Evolutionary conservation across 2,113 vertebrate genomes (phyloP).

Genomic region (Myrmophylax atrothorax): DNA sequence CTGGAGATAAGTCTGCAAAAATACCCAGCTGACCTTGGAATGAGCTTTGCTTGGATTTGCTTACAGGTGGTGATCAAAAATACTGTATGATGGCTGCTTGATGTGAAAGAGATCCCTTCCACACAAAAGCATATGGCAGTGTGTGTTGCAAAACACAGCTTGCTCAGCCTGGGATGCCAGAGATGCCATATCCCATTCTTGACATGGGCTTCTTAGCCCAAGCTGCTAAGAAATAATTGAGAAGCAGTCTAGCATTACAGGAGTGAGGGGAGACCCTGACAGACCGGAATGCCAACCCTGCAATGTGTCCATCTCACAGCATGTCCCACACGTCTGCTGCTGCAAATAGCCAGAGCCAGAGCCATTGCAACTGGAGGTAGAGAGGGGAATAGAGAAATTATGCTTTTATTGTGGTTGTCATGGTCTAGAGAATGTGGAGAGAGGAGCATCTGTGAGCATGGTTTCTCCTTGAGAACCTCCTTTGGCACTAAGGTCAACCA

Average conservation of each 20-base stretch:
- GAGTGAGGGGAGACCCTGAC: not conserved
- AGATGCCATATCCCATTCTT: constrained; percentile 7
- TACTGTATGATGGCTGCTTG: not conserved
- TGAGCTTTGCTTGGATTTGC: constrained; percentile 42
- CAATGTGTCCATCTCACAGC: not conserved
- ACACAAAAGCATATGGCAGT: constrained; percentile 16
- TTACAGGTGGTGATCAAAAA: constrained; percentile 45
- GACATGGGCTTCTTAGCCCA: not conserved
- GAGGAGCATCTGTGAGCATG: rapidly evolving
- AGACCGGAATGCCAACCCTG: not conserved
- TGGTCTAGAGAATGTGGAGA: not conserved
- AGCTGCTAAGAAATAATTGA: not conserved
- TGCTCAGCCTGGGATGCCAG: constrained; percentile 50
- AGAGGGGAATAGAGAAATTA: not conserved
- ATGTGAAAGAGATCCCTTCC: constrained; percentile 40
- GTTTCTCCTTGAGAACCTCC: not conserved
- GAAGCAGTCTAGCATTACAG: not conserved
- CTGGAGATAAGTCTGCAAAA: constrained; percentile 52
- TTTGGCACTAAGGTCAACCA: not conserved
- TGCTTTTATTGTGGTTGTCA: not conserved
- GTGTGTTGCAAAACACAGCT: constrained; percentile 36
- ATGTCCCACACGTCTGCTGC: not conserved
- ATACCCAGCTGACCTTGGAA: constrained; percentile 68
- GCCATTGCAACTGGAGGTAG: not conserved
- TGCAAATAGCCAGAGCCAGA: not conserved